Percentiles rank a stretch among this genome's conserved stretches.
Evolutionary conservation across 2,888 invertebrate genomes (phyloP).

Genomic region (Rutpela maculata): DNA sequence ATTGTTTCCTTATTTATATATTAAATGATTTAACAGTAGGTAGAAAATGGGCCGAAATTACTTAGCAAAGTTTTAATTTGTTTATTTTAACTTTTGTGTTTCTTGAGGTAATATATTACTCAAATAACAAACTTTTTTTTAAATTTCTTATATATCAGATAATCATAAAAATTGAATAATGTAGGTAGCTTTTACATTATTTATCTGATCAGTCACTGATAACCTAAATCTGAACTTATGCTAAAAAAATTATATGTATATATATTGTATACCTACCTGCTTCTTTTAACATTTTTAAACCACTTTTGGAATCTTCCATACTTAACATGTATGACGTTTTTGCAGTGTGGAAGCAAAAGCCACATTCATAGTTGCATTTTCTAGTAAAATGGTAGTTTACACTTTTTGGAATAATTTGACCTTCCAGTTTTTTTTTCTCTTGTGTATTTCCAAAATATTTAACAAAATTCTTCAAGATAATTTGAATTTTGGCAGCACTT

Average conservation of each 20-base stretch:
- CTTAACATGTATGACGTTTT: conserved; percentile 74
- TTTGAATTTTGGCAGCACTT: neutral
- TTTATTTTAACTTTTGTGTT: too few relatives aligned
- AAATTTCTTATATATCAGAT: too few relatives aligned
- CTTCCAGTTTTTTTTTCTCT: neutral
- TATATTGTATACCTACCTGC: conserved; percentile 64
- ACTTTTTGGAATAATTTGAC: conserved; percentile 65
- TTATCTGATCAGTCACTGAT: too few relatives aligned
- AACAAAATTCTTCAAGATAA: neutral
- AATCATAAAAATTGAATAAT: too few relatives aligned
- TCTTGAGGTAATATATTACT: too few relatives aligned
- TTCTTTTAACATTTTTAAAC: conserved; percentile 71
- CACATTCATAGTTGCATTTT: conserved; percentile 75
- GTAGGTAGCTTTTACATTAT: too few relatives aligned
- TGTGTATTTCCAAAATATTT: neutral
- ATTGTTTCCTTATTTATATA: too few relatives aligned
- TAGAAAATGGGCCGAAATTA: too few relatives aligned
- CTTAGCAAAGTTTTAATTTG: too few relatives aligned
- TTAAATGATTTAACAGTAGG: too few relatives aligned
- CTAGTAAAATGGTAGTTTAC: conserved; percentile 77
- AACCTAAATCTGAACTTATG: neutral
- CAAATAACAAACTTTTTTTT: too few relatives aligned
- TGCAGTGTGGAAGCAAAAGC: conserved; percentile 77
- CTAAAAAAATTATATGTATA: neutral
- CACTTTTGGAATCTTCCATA: conserved; percentile 73